Base-by-base conservation (phyloP, 92 coral and sea anemone species). In the Pocillopora grandis region DNA sequence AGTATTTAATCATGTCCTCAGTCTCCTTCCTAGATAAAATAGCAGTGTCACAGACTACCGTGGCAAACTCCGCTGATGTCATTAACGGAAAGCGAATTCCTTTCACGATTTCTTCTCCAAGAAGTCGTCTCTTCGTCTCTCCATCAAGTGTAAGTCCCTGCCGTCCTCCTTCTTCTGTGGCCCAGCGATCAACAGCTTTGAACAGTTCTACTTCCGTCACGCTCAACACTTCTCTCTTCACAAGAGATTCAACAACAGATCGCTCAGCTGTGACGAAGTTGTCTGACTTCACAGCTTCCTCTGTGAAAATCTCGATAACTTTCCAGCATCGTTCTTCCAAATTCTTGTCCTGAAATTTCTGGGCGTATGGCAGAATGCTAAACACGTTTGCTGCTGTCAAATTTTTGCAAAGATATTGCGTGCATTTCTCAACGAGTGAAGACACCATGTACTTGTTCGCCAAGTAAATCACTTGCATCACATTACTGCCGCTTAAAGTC, bases 141-240 rank as follows among this genome's bases (percentile, higher is more conserved):
- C 82, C 82, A 65, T n/a, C 36, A 14, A 9, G 31, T 5, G 57
- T 7, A 27, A 62, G 7, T 7, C 20, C 58, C 13, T 62, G 33
- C 20, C 71, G 62, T 65, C 62, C 36, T 10, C 82, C 62, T 21
- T 78, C 58, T 27, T 78, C 11, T 78, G 31, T 14, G 63, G 71
- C 82, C 82, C 82, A 65, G 35, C 10, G 58, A 62, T 78, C 71
- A 62, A 78, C 82, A 35, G 82, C 72, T 78, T 62, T 78, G 59
- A 78, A 78, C 57, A 78, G 10, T 60, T 37, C 83, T 1, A 42
- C 49, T 42, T 42, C 49, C 49, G 3, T 42, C 49, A 42, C 49
- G 49, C 49, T 3, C 49, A 42, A 6, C 49, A 42, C 49, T 0
- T 42, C 49, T 42, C 49, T 42, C 49, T 42, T 42, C 49, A 42